phyloP scores from a whole-genome alignment of 2,797 vertebrate species.

The Micrastur ruficollis region DNA sequence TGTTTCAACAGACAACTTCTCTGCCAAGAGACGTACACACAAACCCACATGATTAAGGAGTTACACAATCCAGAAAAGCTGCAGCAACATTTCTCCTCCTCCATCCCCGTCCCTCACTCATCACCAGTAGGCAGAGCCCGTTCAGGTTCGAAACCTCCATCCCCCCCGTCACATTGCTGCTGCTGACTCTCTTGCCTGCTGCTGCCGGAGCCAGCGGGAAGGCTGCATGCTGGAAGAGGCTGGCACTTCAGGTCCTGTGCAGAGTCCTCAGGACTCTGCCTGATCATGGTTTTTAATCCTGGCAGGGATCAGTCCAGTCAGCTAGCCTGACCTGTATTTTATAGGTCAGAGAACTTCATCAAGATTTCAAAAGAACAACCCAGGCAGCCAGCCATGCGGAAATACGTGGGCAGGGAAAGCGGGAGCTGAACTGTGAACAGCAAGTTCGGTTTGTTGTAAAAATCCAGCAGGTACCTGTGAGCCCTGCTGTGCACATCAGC shows the following conservation, averaged over 20 bases:
- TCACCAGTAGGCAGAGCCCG: not conserved
- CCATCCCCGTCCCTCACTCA: not conserved
- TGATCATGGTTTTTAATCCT: not conserved
- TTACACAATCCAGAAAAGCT: not conserved
- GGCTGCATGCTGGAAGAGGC: not conserved
- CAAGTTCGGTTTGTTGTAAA: not conserved
- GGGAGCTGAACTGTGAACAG: not conserved
- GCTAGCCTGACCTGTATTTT: not conserved
- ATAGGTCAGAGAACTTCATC: not conserved
- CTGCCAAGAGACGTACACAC: not conserved
- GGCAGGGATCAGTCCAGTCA: not conserved
- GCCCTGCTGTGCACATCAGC: not conserved
- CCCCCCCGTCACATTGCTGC: not conserved
- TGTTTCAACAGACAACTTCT: not conserved
- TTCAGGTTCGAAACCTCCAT: not conserved
- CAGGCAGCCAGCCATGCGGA: accelerated
- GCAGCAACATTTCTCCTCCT: not conserved
- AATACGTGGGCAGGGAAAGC: not conserved
- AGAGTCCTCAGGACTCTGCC: not conserved
- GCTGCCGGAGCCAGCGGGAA: accelerated
- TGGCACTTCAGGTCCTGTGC: not conserved
- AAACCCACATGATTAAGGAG: not conserved
- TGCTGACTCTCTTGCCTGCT: not conserved
- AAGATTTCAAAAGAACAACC: not conserved
- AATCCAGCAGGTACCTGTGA: not conserved